Evolutionary conservation across 2,113 vertebrate species (phyloP).

Genomic region (Camelus dromedarius): DNA sequence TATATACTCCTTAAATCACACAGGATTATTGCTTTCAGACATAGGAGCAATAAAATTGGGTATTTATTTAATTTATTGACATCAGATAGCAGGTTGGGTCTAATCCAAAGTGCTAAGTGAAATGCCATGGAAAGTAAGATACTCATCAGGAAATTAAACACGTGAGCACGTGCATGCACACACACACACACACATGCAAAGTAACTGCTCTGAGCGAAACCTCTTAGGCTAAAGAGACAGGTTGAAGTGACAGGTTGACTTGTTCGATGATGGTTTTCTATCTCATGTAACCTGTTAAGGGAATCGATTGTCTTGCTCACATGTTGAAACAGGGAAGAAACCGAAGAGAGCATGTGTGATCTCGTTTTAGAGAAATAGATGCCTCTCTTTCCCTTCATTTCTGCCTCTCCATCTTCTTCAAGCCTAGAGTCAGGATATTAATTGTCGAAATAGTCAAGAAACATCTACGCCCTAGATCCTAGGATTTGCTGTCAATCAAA

Average conservation of each 20-base stretch:
- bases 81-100: not conserved
- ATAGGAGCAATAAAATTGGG: not conserved
- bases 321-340: not conserved
- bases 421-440: not conserved
- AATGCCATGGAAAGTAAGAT: not conserved
- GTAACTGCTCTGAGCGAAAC: not conserved
- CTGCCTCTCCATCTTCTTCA: fast-evolving
- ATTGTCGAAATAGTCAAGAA: not conserved
- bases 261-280: not conserved
- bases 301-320: not conserved
- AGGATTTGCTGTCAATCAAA: not conserved
- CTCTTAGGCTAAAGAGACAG: not conserved
- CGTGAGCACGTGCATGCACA: not conserved
- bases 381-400: not conserved
- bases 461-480: fast-evolving
- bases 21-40: not conserved
- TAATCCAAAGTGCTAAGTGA: not conserved
- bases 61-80: not conserved
- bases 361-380: not conserved
- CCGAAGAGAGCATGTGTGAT: not conserved
- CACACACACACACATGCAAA: not conserved
- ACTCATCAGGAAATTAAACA: not conserved
- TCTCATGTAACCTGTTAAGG: not conserved
- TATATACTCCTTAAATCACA: not conserved
- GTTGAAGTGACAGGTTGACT: not conserved